Evolutionary conservation across 2,888 invertebrate species (phyloP), one percentile per base, ranked within the genome.

Genomic region (Polymixis flavicincta): DNA sequence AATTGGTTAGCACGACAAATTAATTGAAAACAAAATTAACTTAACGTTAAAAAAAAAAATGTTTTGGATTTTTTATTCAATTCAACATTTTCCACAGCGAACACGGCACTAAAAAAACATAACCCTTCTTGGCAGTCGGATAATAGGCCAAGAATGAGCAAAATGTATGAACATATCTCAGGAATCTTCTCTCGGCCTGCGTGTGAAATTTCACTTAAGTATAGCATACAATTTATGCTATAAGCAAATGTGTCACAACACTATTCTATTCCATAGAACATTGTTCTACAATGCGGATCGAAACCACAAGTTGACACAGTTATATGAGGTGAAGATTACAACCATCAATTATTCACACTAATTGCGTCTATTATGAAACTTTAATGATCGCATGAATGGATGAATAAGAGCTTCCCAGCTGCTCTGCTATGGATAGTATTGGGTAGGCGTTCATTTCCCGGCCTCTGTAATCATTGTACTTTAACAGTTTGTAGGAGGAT

Each of bases 271-370:
- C 17, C 17, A 52, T 42, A 76, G 45, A 55, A 52, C 28, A 66
- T 14, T 77, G 48, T 72, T 42, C 60, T 1, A 50, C 55, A 73
- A 63, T 73, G 22, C 66, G 48, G 2, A 14, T 32, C 32, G n/a
- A 32, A 32, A 61, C 65, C 48, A 45, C 59, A 2, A 78, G 25
- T 68, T 65, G 57, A 48, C 75, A 75, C 52, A 73, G 55, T 57
- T 77, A 22, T 57, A 54, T 14, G 61, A 55, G 66, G 66, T 68
- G 78, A 78, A 68, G 74, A 79, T 80, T 57, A 79, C 52, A 25
- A 57, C 48, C 64, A 71, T 80, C 60, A 60, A 80, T 80, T 80
- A 80, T 80, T 71, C 71, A 60, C 32, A 37, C 76, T 80, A 80
- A 80, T 80, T 80, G 71, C 68, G 45, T 60, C 76, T 76, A 65